Percentiles rank a stretch among this genome's conserved stretches.
These are phyloP conservation scores for Augochlorella aurata DNA, from an alignment of 2,888 invertebrate species.

Conservation along the genomic window DNA sequence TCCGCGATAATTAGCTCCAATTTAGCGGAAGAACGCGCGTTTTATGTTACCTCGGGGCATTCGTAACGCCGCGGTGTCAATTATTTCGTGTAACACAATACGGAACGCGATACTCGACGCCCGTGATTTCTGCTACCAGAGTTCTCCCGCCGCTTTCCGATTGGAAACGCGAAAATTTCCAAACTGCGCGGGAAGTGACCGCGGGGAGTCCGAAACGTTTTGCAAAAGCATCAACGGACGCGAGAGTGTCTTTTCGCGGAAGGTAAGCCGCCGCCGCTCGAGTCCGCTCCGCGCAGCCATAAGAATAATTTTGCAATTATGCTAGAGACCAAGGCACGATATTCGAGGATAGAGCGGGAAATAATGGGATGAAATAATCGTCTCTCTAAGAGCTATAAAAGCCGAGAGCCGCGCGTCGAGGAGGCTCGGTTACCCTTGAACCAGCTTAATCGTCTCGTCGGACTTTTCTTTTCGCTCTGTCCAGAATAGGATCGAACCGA, in stretches of 20 bases:
- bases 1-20: neutral
- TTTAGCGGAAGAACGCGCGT: neutral
- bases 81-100: conserved; percentile 8
- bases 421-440: conserved; percentile 32
- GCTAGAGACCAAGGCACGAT: conserved; percentile 50
- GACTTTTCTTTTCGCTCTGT: neutral
- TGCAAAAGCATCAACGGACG: neutral
- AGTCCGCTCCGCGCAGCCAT: conserved; percentile 35
- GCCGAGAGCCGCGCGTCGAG: conserved; percentile 30
- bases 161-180: neutral
- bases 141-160: neutral
- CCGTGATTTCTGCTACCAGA: neutral
- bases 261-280: conserved; percentile 13
- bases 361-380: conserved; percentile 64
- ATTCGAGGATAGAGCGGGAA: conserved; percentile 63
- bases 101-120: neutral
- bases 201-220: neutral
- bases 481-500: neutral
- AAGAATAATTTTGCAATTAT: conserved; percentile 59
- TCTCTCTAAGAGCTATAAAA: conserved; percentile 49
- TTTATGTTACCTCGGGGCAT: neutral
- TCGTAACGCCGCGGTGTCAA: neutral
- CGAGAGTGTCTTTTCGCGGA: conserved; percentile 16
- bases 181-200: neutral
- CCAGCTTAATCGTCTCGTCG: conserved; percentile 15